Evolutionary conservation across 2,113 vertebrate species (phyloP), one percentile per base, ranked within the genome.

Genomic region (Budorcas taxicolor): DNA sequence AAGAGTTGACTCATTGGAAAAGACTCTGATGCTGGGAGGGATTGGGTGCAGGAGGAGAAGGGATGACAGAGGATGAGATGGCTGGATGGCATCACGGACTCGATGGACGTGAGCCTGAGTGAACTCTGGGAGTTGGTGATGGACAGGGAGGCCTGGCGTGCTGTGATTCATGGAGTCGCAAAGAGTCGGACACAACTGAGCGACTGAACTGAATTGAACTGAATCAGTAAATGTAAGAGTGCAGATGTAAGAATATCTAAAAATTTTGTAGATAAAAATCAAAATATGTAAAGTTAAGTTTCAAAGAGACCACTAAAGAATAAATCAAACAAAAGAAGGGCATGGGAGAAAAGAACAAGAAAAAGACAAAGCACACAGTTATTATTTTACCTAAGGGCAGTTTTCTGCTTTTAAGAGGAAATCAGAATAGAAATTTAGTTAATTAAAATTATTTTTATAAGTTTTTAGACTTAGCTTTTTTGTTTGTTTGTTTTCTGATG

Each of bases 401-500:
- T 12, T 87, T 47, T 90, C 19, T 36, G 21, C 11, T 67, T 95
- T 96, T 50, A 50, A 76, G 45, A 36, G 31, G 14, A 87, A 96
- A 95, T 78, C 12, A 29, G 7, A 57, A 80, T 57, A 78, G 19
- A 67, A 78, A 33, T 16, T 82, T 2, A 85, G 4, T 52, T 60
- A 87, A 85, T 29, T 76, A 90, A 93, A 96, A 43, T 52, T 62
- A 67, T 17, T 87, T 90, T 85, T 45, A 29, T 43, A 76, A 76
- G 4, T 82, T 64, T 74, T 95, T 52, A 81, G 23, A 45, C 27
- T 9, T n/a, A 76, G 15, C 14, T n/a, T 57, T n/a, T 86, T 85
- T 15, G 7, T 29, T 62, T 8, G 0, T 52, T 87, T 92, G 19
- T 23, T 87, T 94, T 91, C 27, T 83, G 2, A 52, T 15, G 76